These are phyloP conservation scores for Eristalis intricaria DNA, from an alignment of 2,888 invertebrate species.

Conservation along the genomic window DNA sequence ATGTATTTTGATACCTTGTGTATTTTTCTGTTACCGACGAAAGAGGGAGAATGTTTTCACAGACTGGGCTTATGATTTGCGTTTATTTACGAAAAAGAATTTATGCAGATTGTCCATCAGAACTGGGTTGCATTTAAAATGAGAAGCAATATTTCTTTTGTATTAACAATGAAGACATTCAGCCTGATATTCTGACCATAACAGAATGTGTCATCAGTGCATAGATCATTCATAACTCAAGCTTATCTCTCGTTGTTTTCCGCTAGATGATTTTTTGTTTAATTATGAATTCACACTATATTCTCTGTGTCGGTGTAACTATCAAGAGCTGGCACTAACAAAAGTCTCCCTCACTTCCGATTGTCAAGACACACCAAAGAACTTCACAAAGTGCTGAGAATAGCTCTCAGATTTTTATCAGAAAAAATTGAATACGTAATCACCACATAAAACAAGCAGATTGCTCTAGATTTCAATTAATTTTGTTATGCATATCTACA, in stretches of 20 bases:
- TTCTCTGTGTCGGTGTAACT: not conserved
- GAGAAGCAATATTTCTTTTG: not conserved
- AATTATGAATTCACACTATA: constrained; percentile 25
- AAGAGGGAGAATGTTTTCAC: not conserved
- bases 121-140: not conserved
- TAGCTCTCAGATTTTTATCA: constrained; percentile 20
- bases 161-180: not conserved
- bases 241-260: constrained; percentile 3
- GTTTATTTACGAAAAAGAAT: not conserved
- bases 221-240: not conserved
- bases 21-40: not conserved
- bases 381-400: too few species aligned
- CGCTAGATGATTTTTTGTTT: constrained; percentile 8
- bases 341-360: constrained; percentile 12
- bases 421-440: constrained; percentile 42
- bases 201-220: not conserved
- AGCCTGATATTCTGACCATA: not conserved
- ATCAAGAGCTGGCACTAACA: not conserved
- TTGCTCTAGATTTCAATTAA: constrained; percentile 40
- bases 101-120: constrained; percentile 1
- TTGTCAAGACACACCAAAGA: not conserved
- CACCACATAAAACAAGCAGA: constrained; percentile 8
- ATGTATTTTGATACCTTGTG: not conserved
- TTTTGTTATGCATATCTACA: constrained; percentile 21
- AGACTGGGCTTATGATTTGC: constrained; percentile 10